Conservation (phyloP, 2,113 vertebrate species). For the Suricata suricatta region DNA sequence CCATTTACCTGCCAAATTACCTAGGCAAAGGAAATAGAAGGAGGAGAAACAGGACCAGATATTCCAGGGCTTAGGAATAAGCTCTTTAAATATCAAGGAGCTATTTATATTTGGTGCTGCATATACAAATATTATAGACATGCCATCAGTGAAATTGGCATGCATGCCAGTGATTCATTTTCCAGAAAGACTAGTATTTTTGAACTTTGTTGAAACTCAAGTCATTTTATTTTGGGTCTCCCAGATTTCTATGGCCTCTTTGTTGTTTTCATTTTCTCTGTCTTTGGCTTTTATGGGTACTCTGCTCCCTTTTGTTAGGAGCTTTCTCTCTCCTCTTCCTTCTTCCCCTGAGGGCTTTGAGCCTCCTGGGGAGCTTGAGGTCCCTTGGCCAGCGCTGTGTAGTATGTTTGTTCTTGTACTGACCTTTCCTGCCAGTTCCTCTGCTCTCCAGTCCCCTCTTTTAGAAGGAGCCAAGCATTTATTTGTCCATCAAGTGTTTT, state of each 20-base stretch:
- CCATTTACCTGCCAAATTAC: neutral
- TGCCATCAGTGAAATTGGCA: neutral
- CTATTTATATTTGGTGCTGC: neutral
- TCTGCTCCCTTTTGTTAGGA: neutral
- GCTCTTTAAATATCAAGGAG: neutral
- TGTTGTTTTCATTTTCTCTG: neutral
- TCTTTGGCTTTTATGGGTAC: neutral
- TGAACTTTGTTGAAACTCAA: neutral
- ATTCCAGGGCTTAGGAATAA: neutral
- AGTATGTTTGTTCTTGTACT: neutral
- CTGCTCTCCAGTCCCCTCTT: neutral
- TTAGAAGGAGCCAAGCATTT: conserved; percentile 68
- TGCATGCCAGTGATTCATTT: neutral
- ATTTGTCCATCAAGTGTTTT: conserved; percentile 65
- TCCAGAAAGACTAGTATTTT: neutral
- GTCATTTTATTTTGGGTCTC: neutral
- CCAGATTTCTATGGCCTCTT: neutral
- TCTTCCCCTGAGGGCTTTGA: neutral
- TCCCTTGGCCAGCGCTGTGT: neutral
- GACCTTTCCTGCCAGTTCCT: conserved; percentile 53
- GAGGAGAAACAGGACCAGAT: neutral
- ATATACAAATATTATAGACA: neutral
- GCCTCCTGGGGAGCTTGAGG: neutral
- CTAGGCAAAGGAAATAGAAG: neutral
- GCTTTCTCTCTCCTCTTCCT: neutral